These are phyloP conservation scores for Chrysolina haemoptera DNA, from an alignment of 2,888 invertebrate species.

Conservation along the genomic window DNA sequence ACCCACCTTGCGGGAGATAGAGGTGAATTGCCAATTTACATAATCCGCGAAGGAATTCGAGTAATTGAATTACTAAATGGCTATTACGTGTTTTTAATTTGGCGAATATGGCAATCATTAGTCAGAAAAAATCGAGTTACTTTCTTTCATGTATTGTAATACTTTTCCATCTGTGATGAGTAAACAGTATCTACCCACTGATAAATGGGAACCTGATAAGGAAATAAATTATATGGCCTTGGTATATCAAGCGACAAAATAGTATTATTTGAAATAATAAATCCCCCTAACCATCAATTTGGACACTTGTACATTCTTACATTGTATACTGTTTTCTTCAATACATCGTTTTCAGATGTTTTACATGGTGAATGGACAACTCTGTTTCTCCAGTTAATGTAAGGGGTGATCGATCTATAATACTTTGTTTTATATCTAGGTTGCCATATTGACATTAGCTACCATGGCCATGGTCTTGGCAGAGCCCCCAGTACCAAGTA, in stretches of 20 bases:
- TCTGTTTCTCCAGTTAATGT: too few relatives aligned
- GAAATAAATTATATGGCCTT: too few relatives aligned
- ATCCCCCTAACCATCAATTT: too few relatives aligned
- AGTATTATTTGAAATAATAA: too few relatives aligned
- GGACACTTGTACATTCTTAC: too few relatives aligned
- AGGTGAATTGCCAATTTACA: conserved; percentile 7
- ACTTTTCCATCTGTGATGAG: not conserved
- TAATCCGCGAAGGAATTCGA: not conserved
- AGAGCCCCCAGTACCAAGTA: conserved; percentile 67
- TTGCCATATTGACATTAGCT: conserved; percentile 56
- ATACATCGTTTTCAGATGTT: too few relatives aligned
- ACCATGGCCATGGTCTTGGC: conserved; percentile 61
- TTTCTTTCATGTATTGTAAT: not conserved
- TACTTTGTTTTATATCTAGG: conserved; percentile 45
- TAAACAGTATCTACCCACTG: too few relatives aligned
- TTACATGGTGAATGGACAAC: too few relatives aligned
- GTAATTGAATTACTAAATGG: conserved; percentile 2
- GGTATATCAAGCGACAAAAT: too few relatives aligned
- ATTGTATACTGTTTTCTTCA: too few relatives aligned
- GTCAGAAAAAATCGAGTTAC: not conserved
- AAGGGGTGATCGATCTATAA: too few relatives aligned
- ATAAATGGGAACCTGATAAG: too few relatives aligned
- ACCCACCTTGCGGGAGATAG: not conserved
- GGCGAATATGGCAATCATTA: not conserved
- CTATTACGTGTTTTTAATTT: conserved; percentile 18